These are phyloP conservation scores for Sebastes iracundus DNA, from an alignment of 2,797 vertebrate species.

Conservation along the genomic window DNA sequence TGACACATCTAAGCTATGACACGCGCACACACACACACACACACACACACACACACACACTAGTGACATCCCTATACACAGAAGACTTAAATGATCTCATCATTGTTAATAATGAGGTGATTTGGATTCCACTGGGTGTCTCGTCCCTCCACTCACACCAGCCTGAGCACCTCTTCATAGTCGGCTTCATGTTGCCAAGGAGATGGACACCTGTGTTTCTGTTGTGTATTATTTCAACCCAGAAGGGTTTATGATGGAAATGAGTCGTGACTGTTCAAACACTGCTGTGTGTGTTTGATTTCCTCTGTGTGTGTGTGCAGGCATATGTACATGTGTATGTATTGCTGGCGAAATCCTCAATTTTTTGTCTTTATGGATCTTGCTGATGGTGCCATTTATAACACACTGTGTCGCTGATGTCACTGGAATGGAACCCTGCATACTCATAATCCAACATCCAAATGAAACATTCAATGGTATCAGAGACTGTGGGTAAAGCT, in stretches of 20 bases:
- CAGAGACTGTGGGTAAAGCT: neutral
- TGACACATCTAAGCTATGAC: neutral
- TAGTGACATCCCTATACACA: neutral
- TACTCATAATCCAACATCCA: neutral
- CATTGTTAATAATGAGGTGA: neutral
- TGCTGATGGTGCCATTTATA: neutral
- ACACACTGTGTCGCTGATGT: neutral
- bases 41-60: too few species aligned
- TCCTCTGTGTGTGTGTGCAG: neutral
- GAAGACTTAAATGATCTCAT: neutral
- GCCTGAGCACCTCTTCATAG: neutral
- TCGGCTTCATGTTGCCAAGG: constrained; percentile 16
- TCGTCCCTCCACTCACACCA: neutral
- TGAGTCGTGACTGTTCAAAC: constrained; percentile 9
- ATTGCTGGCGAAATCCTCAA: neutral
- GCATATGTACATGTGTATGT: neutral
- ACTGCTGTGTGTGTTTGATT: neutral
- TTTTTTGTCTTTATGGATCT: neutral
- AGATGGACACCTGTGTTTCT: constrained; percentile 13
- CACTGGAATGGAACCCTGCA: neutral
- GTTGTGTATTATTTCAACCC: neutral
- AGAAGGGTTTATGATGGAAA: neutral
- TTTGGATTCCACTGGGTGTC: constrained; percentile 7
- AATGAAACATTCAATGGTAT: neutral
- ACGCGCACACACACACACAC: neutral